A percentile compares a stretch with the other conserved stretches of the same genome.
phyloP scores from a whole-genome alignment of 2,888 invertebrate species.

The Pseudococcus jackbeardsleyi region DNA sequence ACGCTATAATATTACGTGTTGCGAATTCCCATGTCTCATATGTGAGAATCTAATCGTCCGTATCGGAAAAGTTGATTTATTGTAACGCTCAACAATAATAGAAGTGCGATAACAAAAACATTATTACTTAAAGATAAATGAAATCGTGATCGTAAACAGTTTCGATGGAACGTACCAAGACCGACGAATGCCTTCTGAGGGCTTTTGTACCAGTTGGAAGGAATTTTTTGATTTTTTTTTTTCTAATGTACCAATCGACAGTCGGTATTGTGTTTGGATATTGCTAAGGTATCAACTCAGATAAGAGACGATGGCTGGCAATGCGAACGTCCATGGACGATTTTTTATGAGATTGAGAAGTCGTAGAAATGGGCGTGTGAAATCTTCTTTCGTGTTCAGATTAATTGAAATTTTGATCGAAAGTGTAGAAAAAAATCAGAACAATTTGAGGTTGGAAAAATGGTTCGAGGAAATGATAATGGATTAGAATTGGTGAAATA shows the following conservation, averaged over 20 bases:
- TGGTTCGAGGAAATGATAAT: neutral
- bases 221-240: conserved; percentile 19
- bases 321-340: neutral
- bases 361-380: conserved; percentile 1
- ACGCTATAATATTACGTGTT: conserved; percentile 61
- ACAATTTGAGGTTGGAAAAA: neutral
- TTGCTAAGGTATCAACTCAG: neutral
- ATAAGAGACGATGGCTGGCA: neutral
- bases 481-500: too few species aligned
- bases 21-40: conserved; percentile 62
- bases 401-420: neutral
- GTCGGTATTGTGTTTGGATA: conserved; percentile 13
- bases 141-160: conserved; percentile 58
- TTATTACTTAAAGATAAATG: conserved; percentile 57
- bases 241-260: neutral
- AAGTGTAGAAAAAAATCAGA: neutral
- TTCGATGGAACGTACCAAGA: conserved; percentile 9
- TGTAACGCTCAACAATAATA: conserved; percentile 61
- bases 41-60: conserved; percentile 58
- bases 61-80: conserved; percentile 62
- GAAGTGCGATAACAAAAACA: conserved; percentile 56
- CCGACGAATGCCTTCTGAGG: conserved; percentile 18
- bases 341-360: neutral
- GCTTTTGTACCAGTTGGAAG: conserved; percentile 26
- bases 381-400: neutral